Conservation (phyloP, 2,113 vertebrate genomes). For the Halichoerus grypus region DNA sequence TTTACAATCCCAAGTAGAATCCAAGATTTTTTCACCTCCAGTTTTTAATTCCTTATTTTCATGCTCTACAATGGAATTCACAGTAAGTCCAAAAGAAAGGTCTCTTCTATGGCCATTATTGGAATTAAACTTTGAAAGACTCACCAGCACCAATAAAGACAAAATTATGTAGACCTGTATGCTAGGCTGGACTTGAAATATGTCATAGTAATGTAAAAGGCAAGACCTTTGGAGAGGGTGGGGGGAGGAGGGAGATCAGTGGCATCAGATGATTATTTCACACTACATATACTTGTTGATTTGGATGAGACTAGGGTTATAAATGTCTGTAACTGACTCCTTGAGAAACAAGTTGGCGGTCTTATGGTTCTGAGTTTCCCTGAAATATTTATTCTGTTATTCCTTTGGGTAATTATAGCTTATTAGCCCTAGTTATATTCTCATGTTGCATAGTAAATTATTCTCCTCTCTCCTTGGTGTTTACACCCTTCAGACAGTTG, state of each 20-base stretch:
- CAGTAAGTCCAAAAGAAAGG: conserved; percentile 36
- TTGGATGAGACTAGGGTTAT: conserved; percentile 35
- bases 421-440: conserved; percentile 80
- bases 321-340: conserved; percentile 57
- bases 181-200: conserved; percentile 54
- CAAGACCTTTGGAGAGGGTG: not conserved
- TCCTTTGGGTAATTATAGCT: conserved; percentile 77
- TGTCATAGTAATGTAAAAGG: conserved; percentile 25
- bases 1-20: conserved; percentile 39
- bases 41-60: not conserved
- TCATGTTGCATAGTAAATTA: conserved; percentile 81
- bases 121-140: conserved; percentile 55
- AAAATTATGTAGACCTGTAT: conserved; percentile 47
- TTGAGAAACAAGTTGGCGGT: conserved; percentile 72
- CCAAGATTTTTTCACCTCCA: conserved; percentile 39
- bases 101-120: not conserved
- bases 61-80: conserved; percentile 38
- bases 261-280: conserved; percentile 52
- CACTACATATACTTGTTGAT: conserved; percentile 53
- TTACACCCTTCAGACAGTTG: conserved; percentile 78
- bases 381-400: conserved; percentile 78
- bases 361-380: conserved; percentile 65
- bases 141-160: not conserved
- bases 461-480: conserved; percentile 70
- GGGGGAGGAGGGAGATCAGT: not conserved